Evolutionary conservation across 1,140 invertebrate species (phyloP), one percentile per base, ranked within the genome.

Genomic region (Oreohelix idahoensis): DNA sequence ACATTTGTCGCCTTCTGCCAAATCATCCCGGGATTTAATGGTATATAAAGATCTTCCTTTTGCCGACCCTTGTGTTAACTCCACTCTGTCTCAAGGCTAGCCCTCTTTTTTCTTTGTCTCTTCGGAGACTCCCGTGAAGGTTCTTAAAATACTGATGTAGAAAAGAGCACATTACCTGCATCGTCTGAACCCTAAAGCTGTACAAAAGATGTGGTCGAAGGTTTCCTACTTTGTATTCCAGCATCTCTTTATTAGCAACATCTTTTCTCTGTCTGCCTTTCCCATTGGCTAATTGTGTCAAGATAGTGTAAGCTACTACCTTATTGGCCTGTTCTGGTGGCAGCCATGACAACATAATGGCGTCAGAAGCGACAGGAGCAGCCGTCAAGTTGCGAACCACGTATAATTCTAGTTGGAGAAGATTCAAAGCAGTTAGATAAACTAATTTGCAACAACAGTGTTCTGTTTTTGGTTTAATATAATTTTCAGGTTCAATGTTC

Each of bases 161-260:
- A 49, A 23, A 58, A 58, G 1, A 58, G 26, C 8, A 58, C 4
- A 11, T 58, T 58, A 58, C 51, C 51, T 69, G 70, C 71, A 83
- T 74, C 0, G 84, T 63, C 63, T 70, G 76, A 15, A 85, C 81
- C 36, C 81, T 36, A 53, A 85, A 85, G 58, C 78, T 85, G 81
- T 85, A 85, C 26, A 70, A 71, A n/a, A 63, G 23, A 45, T 84
- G 58, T 23, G 84, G 84, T 58, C 71, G 58, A 15, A 85, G 70
- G 20, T 76, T 74, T 1, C 74, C 42, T 26, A 85, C 79, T 10
- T 38, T 35, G 39, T 78, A 81, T 0, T 69, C 74, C 32, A 53
- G 75, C 49, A 39, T 42, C 29, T 76, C 74, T 23, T 79, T 80
- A 39, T 74, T 70, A 20, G 83, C 77, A 23, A 79, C 75, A 4